phyloP scores from a whole-genome alignment of 2,888 invertebrate genomes.

The Aspidiotus rigidus region DNA sequence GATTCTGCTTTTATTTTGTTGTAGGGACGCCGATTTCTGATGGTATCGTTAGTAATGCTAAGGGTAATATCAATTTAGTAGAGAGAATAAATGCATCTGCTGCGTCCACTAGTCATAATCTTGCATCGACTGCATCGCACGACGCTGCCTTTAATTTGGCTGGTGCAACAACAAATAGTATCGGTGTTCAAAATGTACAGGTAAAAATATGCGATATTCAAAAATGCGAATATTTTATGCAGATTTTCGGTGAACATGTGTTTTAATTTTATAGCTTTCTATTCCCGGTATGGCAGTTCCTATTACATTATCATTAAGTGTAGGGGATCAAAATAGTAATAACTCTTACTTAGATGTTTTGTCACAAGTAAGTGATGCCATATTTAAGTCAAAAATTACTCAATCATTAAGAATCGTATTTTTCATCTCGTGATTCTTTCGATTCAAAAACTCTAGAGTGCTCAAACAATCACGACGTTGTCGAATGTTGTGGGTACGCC shows the following conservation, averaged over 20 bases:
- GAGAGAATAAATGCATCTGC: conserved; percentile 17
- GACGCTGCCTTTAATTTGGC: conserved; percentile 15
- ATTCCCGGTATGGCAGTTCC: conserved; percentile 32
- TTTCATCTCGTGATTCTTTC: not conserved
- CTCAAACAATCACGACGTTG: conserved; percentile 24
- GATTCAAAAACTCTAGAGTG: conserved; percentile 1
- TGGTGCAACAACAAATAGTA: conserved; percentile 8
- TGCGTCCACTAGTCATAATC: not conserved
- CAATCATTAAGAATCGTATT: not conserved
- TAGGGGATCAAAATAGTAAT: conserved; percentile 21
- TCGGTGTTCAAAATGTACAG: conserved; percentile 28
- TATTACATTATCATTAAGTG: conserved; percentile 30
- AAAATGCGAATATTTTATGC: not conserved
- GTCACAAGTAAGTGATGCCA: conserved; percentile 21
- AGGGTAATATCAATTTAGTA: conserved; percentile 24
- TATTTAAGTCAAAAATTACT: not conserved
- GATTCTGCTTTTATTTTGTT: not conserved
- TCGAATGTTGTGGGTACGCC: conserved; percentile 28
- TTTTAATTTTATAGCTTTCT: conserved; percentile 7
- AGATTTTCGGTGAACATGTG: not conserved
- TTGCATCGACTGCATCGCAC: conserved; percentile 3
- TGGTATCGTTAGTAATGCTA: conserved; percentile 10
- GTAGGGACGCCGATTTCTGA: conserved; percentile 19
- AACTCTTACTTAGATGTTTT: conserved; percentile 25
- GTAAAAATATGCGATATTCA: conserved; percentile 6